These are phyloP conservation scores for Panagrolaimus sp. DNA, from an alignment of 1,140 invertebrate species.

Conservation along the genomic window DNA sequence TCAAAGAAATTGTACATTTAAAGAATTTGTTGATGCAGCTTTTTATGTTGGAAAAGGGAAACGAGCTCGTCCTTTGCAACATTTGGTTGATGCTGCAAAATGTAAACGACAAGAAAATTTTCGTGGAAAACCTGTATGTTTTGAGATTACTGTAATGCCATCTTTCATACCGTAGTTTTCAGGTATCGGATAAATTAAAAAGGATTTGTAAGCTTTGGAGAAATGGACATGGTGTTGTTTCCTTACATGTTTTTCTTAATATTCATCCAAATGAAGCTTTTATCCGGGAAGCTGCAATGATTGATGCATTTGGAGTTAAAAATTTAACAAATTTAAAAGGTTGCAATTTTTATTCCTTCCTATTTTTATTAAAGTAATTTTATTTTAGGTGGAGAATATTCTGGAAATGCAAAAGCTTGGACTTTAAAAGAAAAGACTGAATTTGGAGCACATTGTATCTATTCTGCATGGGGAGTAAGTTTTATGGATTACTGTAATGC, in stretches of 20 bases:
- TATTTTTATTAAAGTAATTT: too few species aligned
- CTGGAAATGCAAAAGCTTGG: constrained; percentile 74
- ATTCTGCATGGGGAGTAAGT: constrained; percentile 76
- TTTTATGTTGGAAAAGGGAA: constrained; percentile 73
- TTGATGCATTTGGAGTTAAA: constrained; percentile 72
- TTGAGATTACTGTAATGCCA: too few species aligned
- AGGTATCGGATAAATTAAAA: constrained; percentile 68
- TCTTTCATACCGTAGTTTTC: constrained; percentile 24
- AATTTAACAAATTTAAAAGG: constrained; percentile 75
- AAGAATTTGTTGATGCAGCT: constrained; percentile 71
- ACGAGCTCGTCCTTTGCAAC: constrained; percentile 74
- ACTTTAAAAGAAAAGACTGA: constrained; percentile 67
- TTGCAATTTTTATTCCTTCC: too few species aligned
- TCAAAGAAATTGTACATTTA: constrained; percentile 63
- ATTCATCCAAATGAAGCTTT: constrained; percentile 83
- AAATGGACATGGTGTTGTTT: constrained; percentile 75
- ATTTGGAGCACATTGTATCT: constrained; percentile 75
- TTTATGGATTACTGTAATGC: too few species aligned
- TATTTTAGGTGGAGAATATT: constrained; percentile 70
- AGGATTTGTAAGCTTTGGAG: constrained; percentile 82
- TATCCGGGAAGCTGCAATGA: constrained; percentile 85
- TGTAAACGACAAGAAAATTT: not conserved
- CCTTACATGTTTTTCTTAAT: constrained; percentile 83
- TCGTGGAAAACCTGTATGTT: too few species aligned
- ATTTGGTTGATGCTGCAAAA: constrained; percentile 75